phyloP scores from a whole-genome alignment of 2,888 invertebrate genomes.

The Tetragonisca angustula region DNA sequence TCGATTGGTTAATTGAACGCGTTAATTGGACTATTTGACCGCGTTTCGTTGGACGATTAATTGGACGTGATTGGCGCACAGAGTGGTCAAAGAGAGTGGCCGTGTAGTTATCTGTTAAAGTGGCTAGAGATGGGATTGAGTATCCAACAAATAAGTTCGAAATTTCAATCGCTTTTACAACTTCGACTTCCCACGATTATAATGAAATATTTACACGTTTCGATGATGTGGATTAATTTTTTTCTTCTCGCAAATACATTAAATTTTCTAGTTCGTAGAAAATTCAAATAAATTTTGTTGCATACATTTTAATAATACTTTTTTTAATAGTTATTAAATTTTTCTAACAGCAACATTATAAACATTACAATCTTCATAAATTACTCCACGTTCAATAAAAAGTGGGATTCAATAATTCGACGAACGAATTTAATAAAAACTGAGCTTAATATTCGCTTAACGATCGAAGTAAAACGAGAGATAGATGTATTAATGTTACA shows the following conservation, averaged over 20 bases:
- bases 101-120: background rate
- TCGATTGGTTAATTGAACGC: constrained; percentile 17
- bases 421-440: background rate
- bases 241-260: background rate
- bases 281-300: background rate
- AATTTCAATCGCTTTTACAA: too few species aligned
- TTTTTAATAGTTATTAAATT: too few species aligned
- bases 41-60: constrained; percentile 1
- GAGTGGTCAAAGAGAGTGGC: background rate
- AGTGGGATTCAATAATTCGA: too few species aligned
- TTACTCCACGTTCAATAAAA: too few species aligned
- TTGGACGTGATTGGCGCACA: background rate
- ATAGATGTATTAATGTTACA: background rate
- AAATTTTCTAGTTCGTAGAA: fast-evolving
- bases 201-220: too few species aligned
- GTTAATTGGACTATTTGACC: background rate
- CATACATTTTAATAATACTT: background rate
- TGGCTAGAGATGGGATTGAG: background rate
- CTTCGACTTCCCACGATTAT: too few species aligned
- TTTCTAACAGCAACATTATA: too few species aligned
- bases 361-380: background rate
- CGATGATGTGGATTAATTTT: too few species aligned
- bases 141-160: too few species aligned
- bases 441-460: background rate
- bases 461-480: background rate